A percentile compares a stretch with the other conserved stretches of the same genome.
phyloP scores from a whole-genome alignment of 2,113 vertebrate species.

The Pelusios castaneus region DNA sequence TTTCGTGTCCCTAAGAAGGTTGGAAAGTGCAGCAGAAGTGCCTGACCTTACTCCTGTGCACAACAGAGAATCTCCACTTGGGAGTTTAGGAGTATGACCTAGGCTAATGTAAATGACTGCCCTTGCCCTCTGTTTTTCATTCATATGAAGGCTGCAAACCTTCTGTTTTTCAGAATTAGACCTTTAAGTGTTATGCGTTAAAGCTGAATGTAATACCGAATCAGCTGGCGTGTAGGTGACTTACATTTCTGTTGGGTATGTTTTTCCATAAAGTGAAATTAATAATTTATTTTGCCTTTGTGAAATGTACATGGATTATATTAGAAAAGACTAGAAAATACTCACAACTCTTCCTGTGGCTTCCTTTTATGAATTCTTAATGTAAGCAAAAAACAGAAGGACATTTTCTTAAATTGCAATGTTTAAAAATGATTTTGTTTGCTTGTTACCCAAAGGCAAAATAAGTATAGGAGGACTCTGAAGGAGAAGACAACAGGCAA shows the following conservation, averaged over 20 bases:
- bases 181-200: rapidly evolving
- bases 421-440: not conserved
- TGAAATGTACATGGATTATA: not conserved
- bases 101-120: not conserved
- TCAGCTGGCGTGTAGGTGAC: not conserved
- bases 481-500: slow-evolving; percentile 14
- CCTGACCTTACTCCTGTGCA: not conserved
- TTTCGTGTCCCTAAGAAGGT: not conserved
- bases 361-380: not conserved
- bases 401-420: not conserved
- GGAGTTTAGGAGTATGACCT: not conserved
- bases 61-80: not conserved
- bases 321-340: not conserved
- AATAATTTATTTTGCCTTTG: not conserved
- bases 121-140: not conserved
- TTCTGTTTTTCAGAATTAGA: not conserved
- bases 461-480: not conserved
- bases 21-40: not conserved
- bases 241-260: not conserved
- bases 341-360: not conserved
- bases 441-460: not conserved
- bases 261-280: not conserved
- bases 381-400: not conserved
- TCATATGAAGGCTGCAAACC: rapidly evolving
- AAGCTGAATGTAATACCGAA: not conserved